Percentiles rank a stretch among this genome's conserved stretches.
phyloP scores from a whole-genome alignment of 1,140 invertebrate genomes.

The Ostrea edulis region DNA sequence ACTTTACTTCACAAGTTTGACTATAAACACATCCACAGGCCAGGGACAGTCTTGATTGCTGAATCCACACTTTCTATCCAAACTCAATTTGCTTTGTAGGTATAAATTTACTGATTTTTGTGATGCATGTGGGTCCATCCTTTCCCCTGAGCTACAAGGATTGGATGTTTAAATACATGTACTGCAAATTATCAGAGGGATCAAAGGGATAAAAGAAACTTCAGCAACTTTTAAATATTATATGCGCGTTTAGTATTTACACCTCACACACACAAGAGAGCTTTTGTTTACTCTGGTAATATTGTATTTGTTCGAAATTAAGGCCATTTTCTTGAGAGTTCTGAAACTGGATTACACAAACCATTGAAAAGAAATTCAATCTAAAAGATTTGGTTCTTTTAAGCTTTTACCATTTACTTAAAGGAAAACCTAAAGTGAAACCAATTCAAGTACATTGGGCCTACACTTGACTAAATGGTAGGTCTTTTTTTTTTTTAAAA shows the following conservation, averaged over 20 bases:
- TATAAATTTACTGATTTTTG: background rate
- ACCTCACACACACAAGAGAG: background rate
- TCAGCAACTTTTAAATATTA: background rate
- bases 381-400: too few relatives aligned
- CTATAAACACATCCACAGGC: constrained; percentile 2
- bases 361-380: too few relatives aligned
- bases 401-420: too few relatives aligned
- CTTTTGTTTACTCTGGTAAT: too few relatives aligned
- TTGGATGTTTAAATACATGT: constrained; percentile 7
- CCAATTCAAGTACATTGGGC: too few relatives aligned
- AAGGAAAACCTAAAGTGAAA: too few relatives aligned
- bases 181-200: background rate
- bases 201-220: background rate
- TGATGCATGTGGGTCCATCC: background rate
- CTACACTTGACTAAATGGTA: too few relatives aligned
- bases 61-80: background rate
- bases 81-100: background rate
- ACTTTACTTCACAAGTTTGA: constrained; percentile 13
- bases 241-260: background rate
- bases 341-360: too few relatives aligned
- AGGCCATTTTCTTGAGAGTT: too few relatives aligned
- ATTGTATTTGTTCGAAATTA: too few relatives aligned
- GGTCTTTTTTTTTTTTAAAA: too few relatives aligned
- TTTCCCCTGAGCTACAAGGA: background rate
- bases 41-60: background rate